Base-by-base conservation (phyloP, 2,888 invertebrate genomes). In the Phasia obesa region DNA sequence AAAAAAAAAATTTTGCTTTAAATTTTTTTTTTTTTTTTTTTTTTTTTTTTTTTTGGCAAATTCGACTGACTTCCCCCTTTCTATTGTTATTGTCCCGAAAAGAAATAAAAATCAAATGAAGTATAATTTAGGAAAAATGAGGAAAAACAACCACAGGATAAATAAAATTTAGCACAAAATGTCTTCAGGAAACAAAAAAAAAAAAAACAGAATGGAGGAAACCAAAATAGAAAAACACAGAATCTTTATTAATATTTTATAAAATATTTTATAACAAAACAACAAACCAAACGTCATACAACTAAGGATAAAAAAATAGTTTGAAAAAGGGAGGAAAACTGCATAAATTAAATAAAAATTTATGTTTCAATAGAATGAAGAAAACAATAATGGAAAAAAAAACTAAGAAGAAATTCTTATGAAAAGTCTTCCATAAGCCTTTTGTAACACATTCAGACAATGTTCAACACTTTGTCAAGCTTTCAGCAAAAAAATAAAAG, bases 391-490 rank as follows among this genome's bases (percentile, higher is more conserved):
- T 49, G 25, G 59, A 27, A 35, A 47, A 70, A 78, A 38, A 15
- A 47, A 47, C 5, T 6, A 9, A 62, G 11, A 31, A 55, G 23
- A 44, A 11, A n/a, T 23, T 23, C 15, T 2, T 47, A 15, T 55
- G 25, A 64, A 65, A 67, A 60, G 64, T 65, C 38, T 42, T 4
- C 47, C 60, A 73, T 67, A 76, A 76, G 71, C 51, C 76, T 38
- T 71, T 55, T 35, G 7, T 5, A 21, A 67, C 38, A 67, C 67
- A 69, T 62, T 64, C 49, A 57, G 51, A 69, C 62, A 69, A 55
- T 62, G 44, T 62, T 64, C 73, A 77, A 77, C 82, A 82, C 78
- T 78, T 64, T 74, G 73, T 78, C 78, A 82, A 57, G 67, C 60
- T 79, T 73, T 67, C 38, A 77, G 17, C 27, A 4, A 9, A 47